These are phyloP conservation scores for Balanococcus diminutus DNA, from an alignment of 2,888 invertebrate genomes.

Conservation along the genomic window DNA sequence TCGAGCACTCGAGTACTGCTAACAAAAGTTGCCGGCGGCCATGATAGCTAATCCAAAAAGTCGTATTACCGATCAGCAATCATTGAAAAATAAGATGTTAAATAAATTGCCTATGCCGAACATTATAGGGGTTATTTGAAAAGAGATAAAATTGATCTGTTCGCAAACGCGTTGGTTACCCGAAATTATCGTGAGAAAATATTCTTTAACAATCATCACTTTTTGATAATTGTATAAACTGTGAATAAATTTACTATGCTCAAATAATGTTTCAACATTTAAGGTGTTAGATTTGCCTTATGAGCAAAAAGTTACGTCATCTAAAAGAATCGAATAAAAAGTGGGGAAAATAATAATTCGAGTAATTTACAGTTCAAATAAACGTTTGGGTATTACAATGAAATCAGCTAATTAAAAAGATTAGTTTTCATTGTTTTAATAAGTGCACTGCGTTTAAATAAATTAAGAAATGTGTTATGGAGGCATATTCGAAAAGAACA, in stretches of 20 bases:
- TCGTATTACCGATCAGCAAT: no score
- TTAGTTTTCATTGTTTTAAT: conserved; percentile 9
- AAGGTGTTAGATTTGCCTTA: no score
- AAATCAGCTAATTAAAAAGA: neutral
- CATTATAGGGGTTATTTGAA: neutral
- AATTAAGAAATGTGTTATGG: neutral
- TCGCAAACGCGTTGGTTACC: no score
- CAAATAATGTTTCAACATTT: no score
- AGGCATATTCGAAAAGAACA: neutral
- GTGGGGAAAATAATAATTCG: neutral
- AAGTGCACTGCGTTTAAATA: neutral
- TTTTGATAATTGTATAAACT: no score
- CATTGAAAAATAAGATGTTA: neutral
- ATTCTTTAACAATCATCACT: no score
- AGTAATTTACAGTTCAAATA: neutral
- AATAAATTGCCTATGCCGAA: neutral
- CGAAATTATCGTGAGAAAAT: no score
- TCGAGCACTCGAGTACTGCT: no score
- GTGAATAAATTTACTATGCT: no score
- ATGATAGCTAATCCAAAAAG: no score
- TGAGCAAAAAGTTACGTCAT: neutral
- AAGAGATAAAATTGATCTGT: no score
- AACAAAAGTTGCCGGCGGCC: no score
- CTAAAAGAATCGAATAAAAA: neutral
- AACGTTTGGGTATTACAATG: neutral